A percentile compares a stretch with the other conserved stretches of the same genome.
Conservation (phyloP, 2,113 vertebrate genomes). For the Pipa parva region DNA sequence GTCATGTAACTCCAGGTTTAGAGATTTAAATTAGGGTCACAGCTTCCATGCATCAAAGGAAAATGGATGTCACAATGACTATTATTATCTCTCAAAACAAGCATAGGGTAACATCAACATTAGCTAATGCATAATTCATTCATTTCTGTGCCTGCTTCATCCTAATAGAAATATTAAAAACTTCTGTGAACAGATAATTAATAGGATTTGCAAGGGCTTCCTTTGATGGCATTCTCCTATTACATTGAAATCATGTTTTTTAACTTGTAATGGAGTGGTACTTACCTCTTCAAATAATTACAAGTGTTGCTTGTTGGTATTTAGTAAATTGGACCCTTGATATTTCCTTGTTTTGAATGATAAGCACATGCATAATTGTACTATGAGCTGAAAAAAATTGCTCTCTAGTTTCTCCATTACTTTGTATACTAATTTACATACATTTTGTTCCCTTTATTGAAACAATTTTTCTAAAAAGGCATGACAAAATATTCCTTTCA, state of each 20-base stretch:
- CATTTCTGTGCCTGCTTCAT: neutral
- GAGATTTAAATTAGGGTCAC: neutral
- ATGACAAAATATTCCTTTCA: neutral
- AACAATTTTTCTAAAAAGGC: constrained; percentile 17
- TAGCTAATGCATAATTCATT: constrained; percentile 5
- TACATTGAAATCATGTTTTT: constrained; percentile 49
- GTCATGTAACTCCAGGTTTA: neutral
- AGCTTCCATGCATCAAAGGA: neutral
- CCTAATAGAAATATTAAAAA: constrained; percentile 18
- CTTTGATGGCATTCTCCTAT: constrained; percentile 47
- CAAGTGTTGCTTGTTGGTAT: constrained; percentile 54
- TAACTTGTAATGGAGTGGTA: constrained; percentile 50
- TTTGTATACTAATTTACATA: constrained; percentile 3
- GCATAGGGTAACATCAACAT: constrained; percentile 1
- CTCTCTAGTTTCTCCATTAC: constrained; percentile 12
- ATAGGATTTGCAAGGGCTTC: constrained; percentile 14
- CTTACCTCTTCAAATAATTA: constrained; percentile 58
- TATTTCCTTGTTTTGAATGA: constrained; percentile 57
- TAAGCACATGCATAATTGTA: constrained; percentile 46
- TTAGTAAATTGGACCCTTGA: constrained; percentile 60
- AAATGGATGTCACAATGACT: neutral
- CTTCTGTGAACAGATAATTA: constrained; percentile 23
- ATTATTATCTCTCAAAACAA: neutral
- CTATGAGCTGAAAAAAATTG: constrained; percentile 31
- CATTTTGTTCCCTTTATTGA: constrained; percentile 17